These are phyloP conservation scores for Columba livia DNA, from an alignment of 2,113 vertebrate species.

Conservation along the genomic window DNA sequence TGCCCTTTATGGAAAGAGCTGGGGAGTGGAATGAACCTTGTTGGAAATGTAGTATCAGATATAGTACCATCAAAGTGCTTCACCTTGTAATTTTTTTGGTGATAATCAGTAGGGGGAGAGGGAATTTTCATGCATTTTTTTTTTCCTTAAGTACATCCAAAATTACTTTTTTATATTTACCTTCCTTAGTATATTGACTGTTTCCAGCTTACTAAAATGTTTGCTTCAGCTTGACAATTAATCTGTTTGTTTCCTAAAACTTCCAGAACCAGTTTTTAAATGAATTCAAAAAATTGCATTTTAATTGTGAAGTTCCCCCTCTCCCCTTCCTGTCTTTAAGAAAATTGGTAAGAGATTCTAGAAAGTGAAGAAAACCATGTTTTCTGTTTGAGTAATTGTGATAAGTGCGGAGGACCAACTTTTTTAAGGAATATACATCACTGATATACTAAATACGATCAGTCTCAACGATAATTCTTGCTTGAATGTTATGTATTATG, in stretches of 20 bases:
- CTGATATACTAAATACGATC: neutral
- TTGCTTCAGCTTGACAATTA: neutral
- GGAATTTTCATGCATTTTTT: neutral
- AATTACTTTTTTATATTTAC: neutral
- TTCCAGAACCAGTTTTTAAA: neutral
- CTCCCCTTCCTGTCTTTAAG: neutral
- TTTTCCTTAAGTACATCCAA: neutral
- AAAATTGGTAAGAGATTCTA: neutral
- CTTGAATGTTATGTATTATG: neutral
- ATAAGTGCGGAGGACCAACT: neutral
- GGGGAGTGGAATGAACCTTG: neutral
- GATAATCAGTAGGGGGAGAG: neutral
- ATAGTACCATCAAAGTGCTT: neutral
- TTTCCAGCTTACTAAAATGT: neutral
- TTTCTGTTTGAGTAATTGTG: neutral
- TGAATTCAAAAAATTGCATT: neutral
- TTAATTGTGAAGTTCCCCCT: neutral
- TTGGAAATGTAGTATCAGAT: neutral
- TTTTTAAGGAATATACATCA: neutral
- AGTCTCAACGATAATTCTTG: neutral
- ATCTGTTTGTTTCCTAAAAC: neutral
- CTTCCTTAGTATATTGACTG: neutral
- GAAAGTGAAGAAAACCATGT: neutral
- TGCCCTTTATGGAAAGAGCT: neutral
- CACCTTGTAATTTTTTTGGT: neutral